phyloP scores from a whole-genome alignment of 1,140 invertebrate genomes.

The Drosophila yakuba region DNA sequence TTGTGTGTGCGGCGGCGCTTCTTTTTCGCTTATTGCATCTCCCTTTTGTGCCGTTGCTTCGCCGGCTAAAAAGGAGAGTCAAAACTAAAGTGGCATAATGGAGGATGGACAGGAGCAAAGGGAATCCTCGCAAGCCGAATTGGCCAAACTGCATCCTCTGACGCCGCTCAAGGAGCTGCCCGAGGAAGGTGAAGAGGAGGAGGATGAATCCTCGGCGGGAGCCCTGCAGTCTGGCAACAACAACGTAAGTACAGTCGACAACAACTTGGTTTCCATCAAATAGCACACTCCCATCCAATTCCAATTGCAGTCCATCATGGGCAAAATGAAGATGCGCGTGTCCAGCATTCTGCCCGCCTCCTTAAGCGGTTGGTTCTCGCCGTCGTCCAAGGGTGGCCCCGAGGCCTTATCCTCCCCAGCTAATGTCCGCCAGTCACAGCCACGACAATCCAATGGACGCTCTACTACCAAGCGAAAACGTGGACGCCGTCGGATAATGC shows the following conservation, averaged over 20 bases:
- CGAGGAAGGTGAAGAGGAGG: conserved; percentile 16
- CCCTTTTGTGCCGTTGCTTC: conserved; percentile 35
- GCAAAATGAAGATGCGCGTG: conserved; percentile 69
- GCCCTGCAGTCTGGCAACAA: conserved; percentile 14
- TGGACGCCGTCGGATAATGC: conserved; percentile 65
- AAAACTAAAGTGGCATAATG: conserved; percentile 58
- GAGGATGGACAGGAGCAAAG: conserved; percentile 56
- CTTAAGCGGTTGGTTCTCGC: conserved; percentile 76
- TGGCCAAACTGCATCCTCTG: conserved; percentile 17
- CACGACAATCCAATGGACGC: conserved; percentile 35
- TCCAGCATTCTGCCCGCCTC: conserved; percentile 70
- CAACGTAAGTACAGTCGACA: conserved; percentile 54
- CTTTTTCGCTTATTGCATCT: conserved; percentile 44
- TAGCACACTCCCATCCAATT: not conserved
- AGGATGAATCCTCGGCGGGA: conserved; percentile 37
- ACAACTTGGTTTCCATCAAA: not conserved
- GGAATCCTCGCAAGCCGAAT: conserved; percentile 4
- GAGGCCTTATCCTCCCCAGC: conserved; percentile 1
- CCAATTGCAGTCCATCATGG: conserved; percentile 71
- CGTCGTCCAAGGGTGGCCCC: conserved; percentile 28
- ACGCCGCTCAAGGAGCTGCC: conserved; percentile 32
- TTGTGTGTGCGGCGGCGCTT: conserved; percentile 38
- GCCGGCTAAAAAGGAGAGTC: conserved; percentile 40
- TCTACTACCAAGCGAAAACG: conserved; percentile 41
- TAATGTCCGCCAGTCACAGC: conserved; percentile 13